These are phyloP conservation scores for Struthidea cinerea DNA, from an alignment of 2,113 vertebrate genomes.

Conservation along the genomic window DNA sequence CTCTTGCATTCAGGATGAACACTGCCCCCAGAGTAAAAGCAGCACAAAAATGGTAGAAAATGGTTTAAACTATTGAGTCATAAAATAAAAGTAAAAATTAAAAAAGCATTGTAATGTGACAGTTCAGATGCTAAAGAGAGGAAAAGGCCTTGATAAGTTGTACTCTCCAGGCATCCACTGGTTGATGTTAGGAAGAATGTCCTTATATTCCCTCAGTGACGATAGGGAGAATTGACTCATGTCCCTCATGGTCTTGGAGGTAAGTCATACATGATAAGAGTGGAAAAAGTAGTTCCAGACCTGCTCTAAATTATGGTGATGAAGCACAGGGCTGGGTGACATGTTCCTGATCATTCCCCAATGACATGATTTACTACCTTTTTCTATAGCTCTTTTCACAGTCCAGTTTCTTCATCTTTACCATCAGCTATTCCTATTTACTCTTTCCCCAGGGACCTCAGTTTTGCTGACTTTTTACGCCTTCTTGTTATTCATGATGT, in stretches of 20 bases:
- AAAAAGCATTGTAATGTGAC: neutral
- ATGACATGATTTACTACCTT: neutral
- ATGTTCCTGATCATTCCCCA: neutral
- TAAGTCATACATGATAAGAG: neutral
- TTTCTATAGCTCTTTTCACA: neutral
- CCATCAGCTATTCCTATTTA: neutral
- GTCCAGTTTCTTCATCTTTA: neutral
- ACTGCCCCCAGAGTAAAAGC: accelerated
- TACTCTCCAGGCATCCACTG: neutral
- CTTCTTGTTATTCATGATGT: neutral
- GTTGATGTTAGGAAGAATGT: neutral
- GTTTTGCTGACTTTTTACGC: neutral
- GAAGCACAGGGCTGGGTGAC: neutral
- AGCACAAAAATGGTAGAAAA: neutral
- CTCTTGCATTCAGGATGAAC: neutral
- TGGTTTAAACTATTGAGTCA: neutral
- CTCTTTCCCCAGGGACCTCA: neutral
- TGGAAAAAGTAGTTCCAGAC: neutral
- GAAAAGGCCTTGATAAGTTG: neutral
- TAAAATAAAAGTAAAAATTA: neutral
- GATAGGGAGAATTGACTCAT: accelerated
- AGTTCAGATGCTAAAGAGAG: neutral
- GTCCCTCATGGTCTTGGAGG: neutral
- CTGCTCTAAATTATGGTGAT: neutral
- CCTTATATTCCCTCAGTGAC: neutral